Percentiles rank a stretch among this genome's conserved stretches.
Conservation (phyloP, 2,113 vertebrate genomes). For the Pachypanchax playfairii region DNA sequence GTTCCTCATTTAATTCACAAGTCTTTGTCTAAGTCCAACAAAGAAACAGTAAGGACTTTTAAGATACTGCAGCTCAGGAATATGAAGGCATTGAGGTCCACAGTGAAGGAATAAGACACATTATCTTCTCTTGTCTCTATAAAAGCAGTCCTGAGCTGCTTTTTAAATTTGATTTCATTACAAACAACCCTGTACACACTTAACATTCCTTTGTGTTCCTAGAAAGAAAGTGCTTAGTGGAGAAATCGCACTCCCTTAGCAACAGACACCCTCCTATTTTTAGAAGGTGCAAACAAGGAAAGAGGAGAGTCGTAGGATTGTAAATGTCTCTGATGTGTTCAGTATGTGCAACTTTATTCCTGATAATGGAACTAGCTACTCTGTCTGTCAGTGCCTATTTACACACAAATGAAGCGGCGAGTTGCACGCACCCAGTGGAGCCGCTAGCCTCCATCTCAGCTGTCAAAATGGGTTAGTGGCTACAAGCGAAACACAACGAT, state of each 20-base stretch:
- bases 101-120: slow-evolving; percentile 5
- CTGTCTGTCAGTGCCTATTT: slow-evolving; percentile 74
- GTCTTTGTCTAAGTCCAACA: slow-evolving; percentile 32
- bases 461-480: slow-evolving; percentile 73
- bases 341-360: slow-evolving; percentile 66
- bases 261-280: slow-evolving; percentile 67
- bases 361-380: slow-evolving; percentile 70
- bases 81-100: slow-evolving; percentile 15
- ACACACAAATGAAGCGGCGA: slow-evolving; percentile 75
- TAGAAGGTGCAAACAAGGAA: slow-evolving; percentile 70
- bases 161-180: slow-evolving; percentile 61
- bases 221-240: slow-evolving; percentile 45
- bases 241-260: slow-evolving; percentile 53
- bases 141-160: slow-evolving; percentile 41
- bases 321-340: slow-evolving; percentile 71
- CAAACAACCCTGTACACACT: slow-evolving; percentile 50
- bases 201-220: slow-evolving; percentile 48
- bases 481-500: slow-evolving; percentile 69
- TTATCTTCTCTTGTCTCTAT: slow-evolving; percentile 25
- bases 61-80: slow-evolving; percentile 9
- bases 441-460: slow-evolving; percentile 68
- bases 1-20: slow-evolving; percentile 18
- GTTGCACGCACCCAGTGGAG: slow-evolving; percentile 55
- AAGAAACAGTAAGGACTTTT: slow-evolving; percentile 24
- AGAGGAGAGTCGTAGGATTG: slow-evolving; percentile 32